Evolutionary conservation across 2,888 invertebrate species (phyloP).

Genomic region (Carpatolechia fugitivella): DNA sequence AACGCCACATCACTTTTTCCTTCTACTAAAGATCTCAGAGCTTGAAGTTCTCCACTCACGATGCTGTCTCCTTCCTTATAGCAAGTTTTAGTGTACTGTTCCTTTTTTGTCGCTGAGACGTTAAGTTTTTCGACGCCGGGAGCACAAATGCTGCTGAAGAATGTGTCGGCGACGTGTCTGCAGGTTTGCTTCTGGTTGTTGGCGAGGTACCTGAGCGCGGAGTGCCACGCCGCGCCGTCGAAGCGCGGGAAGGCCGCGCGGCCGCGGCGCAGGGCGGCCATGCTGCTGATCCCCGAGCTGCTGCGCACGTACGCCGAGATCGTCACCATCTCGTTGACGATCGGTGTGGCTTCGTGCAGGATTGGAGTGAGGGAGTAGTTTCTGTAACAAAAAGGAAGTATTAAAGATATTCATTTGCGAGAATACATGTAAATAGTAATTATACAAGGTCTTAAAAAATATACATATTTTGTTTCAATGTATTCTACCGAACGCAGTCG

Average conservation of each 20-base stretch:
- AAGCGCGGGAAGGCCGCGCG: slow-evolving; percentile 90
- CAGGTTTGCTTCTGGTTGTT: slow-evolving; percentile 62
- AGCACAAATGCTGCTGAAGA: slow-evolving; percentile 84
- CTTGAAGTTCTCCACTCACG: slow-evolving; percentile 79
- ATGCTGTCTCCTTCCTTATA: slow-evolving; percentile 47
- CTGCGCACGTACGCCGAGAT: slow-evolving; percentile 84
- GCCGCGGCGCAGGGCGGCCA: slow-evolving; percentile 84
- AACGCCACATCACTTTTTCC: slow-evolving; percentile 89
- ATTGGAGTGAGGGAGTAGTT: slow-evolving; percentile 77
- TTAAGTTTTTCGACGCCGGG: slow-evolving; percentile 54
- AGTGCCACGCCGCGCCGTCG: slow-evolving; percentile 85
- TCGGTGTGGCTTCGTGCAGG: slow-evolving; percentile 80
- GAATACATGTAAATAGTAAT: too few relatives aligned
- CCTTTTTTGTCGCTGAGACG: slow-evolving; percentile 29
- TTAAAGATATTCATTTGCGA: too few relatives aligned
- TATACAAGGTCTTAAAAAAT: too few relatives aligned
- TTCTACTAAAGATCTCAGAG: slow-evolving; percentile 82
- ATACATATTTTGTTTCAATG: too few relatives aligned
- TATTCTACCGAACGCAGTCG: too few relatives aligned
- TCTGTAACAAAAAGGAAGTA: slow-evolving; percentile 51
- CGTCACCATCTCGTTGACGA: slow-evolving; percentile 78
- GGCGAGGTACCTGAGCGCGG: slow-evolving; percentile 69
- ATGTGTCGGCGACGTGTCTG: slow-evolving; percentile 63
- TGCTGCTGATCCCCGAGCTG: slow-evolving; percentile 74
- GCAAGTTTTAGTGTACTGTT: slow-evolving; percentile 47